Conservation (phyloP, 2,888 invertebrate genomes). For the Octonoba sinensis region DNA sequence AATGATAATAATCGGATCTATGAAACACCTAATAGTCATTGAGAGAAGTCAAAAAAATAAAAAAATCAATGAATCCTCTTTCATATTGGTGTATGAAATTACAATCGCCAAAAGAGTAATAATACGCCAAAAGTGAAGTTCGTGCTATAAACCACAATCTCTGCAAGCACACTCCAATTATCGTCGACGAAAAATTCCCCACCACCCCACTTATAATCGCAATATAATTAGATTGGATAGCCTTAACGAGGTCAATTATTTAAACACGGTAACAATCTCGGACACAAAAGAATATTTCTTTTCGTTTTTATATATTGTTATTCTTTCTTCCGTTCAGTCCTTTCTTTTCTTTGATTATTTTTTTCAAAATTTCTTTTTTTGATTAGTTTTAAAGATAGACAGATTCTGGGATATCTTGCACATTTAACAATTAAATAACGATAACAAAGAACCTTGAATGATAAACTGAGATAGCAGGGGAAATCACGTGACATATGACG, state of each 20-base stretch:
- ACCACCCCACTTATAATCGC: conserved; percentile 31
- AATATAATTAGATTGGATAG: conserved; percentile 53
- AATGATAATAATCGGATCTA: no score
- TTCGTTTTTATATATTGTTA: conserved; percentile 13
- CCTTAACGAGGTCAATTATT: conserved; percentile 60
- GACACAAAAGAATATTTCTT: conserved; percentile 30
- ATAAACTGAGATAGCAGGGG: no score
- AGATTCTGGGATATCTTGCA: no score
- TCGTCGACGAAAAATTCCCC: conserved; percentile 23
- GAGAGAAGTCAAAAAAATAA: no score
- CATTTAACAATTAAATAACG: no score
- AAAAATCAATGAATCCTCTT: no score
- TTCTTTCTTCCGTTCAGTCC: conserved; percentile 16
- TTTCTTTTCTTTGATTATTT: neutral
- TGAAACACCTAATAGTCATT: no score
- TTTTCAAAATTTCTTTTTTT: neutral
- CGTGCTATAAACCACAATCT: neutral
- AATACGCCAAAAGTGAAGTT: conserved; percentile 17
- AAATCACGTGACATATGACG: no score
- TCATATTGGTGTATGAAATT: neutral
- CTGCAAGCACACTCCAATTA: conserved; percentile 35
- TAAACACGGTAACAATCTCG: conserved; percentile 33
- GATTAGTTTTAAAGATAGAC: no score
- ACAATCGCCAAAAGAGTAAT: conserved; percentile 33
- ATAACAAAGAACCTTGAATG: no score